A percentile compares a stretch with the other conserved stretches of the same genome.
Conservation (phyloP, 2,888 invertebrate species). For the Schizotus pectinicornis region DNA sequence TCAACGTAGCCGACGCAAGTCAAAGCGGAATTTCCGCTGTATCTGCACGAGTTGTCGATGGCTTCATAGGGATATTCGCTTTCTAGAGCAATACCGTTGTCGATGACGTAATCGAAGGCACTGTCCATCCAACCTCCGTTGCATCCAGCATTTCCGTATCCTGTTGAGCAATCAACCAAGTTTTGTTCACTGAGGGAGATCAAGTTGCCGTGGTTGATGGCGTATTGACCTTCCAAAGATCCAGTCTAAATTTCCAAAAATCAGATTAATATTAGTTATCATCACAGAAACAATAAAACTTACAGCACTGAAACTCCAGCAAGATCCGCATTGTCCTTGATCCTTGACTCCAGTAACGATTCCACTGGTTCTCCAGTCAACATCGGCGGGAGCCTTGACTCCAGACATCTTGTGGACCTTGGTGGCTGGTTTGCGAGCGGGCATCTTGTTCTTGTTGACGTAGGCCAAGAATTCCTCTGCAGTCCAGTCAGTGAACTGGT, state of each 20-base stretch:
- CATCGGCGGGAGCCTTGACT: conserved; percentile 31
- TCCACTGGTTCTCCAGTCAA: conserved; percentile 61
- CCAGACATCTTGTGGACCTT: no score
- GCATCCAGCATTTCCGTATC: conserved; percentile 62
- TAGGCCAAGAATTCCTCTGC: conserved; percentile 72
- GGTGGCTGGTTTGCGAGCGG: no score
- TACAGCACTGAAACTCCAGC: conserved; percentile 61
- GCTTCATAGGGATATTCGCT: conserved; percentile 62
- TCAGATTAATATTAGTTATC: conserved; percentile 38
- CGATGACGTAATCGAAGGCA: conserved; percentile 59
- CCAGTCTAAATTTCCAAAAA: conserved; percentile 56
- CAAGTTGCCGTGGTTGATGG: conserved; percentile 59
- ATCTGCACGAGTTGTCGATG: conserved; percentile 35
- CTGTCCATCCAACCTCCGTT: conserved; percentile 61
- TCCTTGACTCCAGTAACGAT: conserved; percentile 63
- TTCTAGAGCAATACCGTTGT: conserved; percentile 63
- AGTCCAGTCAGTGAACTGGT: conserved; percentile 82
- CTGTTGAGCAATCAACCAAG: conserved; percentile 61
- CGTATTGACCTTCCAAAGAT: conserved; percentile 61
- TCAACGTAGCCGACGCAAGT: conserved; percentile 69
- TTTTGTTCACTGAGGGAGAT: conserved; percentile 64
- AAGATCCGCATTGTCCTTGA: conserved; percentile 66
- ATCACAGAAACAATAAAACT: background rate
- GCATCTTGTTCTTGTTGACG: conserved; percentile 51
- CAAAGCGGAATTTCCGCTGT: conserved; percentile 39